Base-by-base conservation (phyloP, 1,140 invertebrate species). In the Teleogryllus occipitalis region DNA sequence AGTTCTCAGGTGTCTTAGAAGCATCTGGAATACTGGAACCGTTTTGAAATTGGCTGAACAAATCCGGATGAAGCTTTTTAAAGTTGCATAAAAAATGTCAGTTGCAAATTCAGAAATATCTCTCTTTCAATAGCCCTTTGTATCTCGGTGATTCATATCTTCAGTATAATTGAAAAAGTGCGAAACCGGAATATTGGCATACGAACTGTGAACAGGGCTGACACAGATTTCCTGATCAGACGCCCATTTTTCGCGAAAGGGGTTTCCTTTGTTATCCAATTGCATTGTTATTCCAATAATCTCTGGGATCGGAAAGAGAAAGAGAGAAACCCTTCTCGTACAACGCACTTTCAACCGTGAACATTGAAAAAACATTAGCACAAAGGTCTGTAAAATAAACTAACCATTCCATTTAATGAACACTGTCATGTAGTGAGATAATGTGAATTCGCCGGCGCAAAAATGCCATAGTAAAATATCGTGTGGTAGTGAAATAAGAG, bases 251-350 rank as follows among this genome's bases (percentile, higher is more conserved):
- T 65, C 54, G 18, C 10, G 54, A 18, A 18, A 65, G 10, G 10
- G 10, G 54, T 5, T 65, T 65, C 54, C 54, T 65, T 65, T 65
- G 54, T 65, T 18, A 65, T 65, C 54, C 54, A 65, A 65, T 14
- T 65, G 54, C 54, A 65, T 65, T 65, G 54, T 65, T 65, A 65
- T 65, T 65, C 54, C 54, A 65, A 65, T 65, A 65, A 65, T 65
- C 54, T 7, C 10, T 65, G 18, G 54, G 7, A 65, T 18, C 18
- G 2, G 18, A 65, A 65, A 65, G 18, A 65, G 18, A 65, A 65
- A 65, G 54, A 14, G 54, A 65, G 54, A 14, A 65, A 18, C 18
- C 7, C 10, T 65, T 65, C 18, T 18, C 54, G 54, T 65, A 10
- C 54, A 18, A 65, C 54, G 54, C 10, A 65, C 54, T 65, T 39